Evolutionary conservation across 2,113 vertebrate species (phyloP), one percentile per base, ranked within the genome.

Genomic region (Steatornis caripensis): DNA sequence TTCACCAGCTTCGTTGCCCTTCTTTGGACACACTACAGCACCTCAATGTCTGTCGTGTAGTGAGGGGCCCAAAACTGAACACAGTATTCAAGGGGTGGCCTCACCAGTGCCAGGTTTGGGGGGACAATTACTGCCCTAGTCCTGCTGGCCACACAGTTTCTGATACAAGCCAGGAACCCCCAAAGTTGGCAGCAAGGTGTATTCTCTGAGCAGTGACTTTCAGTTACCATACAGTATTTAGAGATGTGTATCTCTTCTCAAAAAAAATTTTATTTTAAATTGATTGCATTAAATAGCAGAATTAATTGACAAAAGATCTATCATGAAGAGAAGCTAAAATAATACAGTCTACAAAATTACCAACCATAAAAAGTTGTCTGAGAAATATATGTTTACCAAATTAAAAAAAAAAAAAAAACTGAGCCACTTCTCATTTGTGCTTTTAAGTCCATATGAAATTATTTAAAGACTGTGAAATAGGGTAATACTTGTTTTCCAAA

Each of bases 21-120:
- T 54, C 23, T 83, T 8, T 51, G 32, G 39, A 30, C 9, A 11
- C 0, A 0, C 29, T 69, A 18, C 70, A 26, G 53, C 30, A 58
- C 26, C 26, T 75, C 41, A 46, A 2, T 14, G 7, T 41, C 58
- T 30, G 22, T 36, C 45, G 6, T 48, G 12, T 21, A 58, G 18
- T 15, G 46, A 55, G 11, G 10, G 41, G 10, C 46, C 55, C 64
- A 66, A 51, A 76, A 49, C 45, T 23, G 43, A 53, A 10, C 26
- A 20, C 17, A n/a, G 48, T 2, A 37, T 10, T 87, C 0, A 0
- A 75, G 32, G 12, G 64, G 54, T 1, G 1, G 17, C 32, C 36
- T 49, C 49, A 54, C 17, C 68, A 46, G 22, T 21, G 10, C 4
- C 4, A 3, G 57, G 30, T 18, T 10, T 1, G 53, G 18, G 7